Evolutionary conservation across 2,113 vertebrate genomes (phyloP).

Genomic region (Bombycilla garrulus): DNA sequence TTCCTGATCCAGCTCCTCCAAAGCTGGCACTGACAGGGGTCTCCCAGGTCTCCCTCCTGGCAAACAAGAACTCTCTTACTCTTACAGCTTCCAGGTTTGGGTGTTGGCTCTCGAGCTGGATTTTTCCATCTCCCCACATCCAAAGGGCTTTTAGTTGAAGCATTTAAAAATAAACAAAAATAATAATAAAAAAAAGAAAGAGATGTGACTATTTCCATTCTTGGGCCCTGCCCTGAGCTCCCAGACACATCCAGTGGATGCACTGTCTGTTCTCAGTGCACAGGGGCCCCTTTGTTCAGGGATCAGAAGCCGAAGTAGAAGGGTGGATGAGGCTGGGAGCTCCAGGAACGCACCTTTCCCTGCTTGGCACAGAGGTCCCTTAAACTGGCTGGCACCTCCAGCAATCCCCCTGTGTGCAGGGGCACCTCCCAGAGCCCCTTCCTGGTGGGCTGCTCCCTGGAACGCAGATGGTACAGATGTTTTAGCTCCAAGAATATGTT

Average conservation of each 20-base stretch:
- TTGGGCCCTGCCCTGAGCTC: not conserved
- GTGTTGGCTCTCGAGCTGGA: not conserved
- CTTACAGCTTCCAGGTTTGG: not conserved
- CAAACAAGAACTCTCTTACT: not conserved
- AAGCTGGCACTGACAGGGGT: not conserved
- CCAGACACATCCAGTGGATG: not conserved
- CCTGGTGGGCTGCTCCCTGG: not conserved
- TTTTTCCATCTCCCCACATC: constrained; percentile 18
- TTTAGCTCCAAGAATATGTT: not conserved
- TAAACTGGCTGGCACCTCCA: not conserved
- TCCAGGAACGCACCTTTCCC: not conserved
- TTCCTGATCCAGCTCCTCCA: not conserved
- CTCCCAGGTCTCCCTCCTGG: not conserved
- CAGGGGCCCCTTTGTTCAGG: constrained; percentile 1
- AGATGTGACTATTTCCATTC: not conserved
- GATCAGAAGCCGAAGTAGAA: not conserved
- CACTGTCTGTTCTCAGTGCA: not conserved
- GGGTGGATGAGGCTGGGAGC: not conserved
- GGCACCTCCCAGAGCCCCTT: not conserved
- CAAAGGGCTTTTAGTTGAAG: not conserved
- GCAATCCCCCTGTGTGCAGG: rapidly evolving
- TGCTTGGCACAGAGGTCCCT: not conserved
- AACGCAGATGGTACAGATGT: not conserved
- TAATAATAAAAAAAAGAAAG: not conserved
- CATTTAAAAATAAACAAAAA: too few species aligned